Evolutionary conservation across 2,797 vertebrate genomes (phyloP), one percentile per base, ranked within the genome.

Genomic region (Scleropages formosus): DNA sequence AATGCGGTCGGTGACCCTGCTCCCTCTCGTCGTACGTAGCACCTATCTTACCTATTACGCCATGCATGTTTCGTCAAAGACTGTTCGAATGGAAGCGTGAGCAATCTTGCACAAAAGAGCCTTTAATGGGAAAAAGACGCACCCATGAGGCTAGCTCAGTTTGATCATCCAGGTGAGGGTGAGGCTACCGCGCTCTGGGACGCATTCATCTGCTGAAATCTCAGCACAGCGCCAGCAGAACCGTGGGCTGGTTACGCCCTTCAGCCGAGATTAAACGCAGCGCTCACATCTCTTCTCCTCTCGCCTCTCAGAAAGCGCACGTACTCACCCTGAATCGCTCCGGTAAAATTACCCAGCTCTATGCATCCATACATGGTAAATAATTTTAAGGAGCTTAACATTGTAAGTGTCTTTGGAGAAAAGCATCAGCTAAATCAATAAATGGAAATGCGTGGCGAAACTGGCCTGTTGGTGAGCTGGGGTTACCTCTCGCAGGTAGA

Each of bases 81-180:
- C 51, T 51, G 53, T 20, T 11, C 6, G 53, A 26, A 69, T 26
- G 22, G 12, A 15, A 69, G 26, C 15, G 39, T 49, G 61, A 61
- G n/a, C 7, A n/a, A 8, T n/a, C n/a, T 59, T 22, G 24, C 27
- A 67, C 20, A 58, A 64, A 75, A 26, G n/a, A 69, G 56, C 10
- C 0, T 56, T 22, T 26, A 56, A 26, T 70, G 24, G 46, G 47
- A 46, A 51, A 49, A 71, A 56, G 18, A 11, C 12, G 53, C 53
- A 56, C 11, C 53, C 53, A 56, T 18, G 11, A 56, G 66, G 46
- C 47, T 49, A 46, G n/a, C 18, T 47, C 10, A 0, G 18, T 49
- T 24, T 27, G 67, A 51, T 16, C 66, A 69, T 69, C 44, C 68
- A 39, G 49, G 68, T 71, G 47, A 27, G 8, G 2, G n/a, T n/a